A percentile compares a stretch with the other conserved stretches of the same genome.
Evolutionary conservation across 2,113 vertebrate species (phyloP).

Genomic region (Neogobius melanostomus): DNA sequence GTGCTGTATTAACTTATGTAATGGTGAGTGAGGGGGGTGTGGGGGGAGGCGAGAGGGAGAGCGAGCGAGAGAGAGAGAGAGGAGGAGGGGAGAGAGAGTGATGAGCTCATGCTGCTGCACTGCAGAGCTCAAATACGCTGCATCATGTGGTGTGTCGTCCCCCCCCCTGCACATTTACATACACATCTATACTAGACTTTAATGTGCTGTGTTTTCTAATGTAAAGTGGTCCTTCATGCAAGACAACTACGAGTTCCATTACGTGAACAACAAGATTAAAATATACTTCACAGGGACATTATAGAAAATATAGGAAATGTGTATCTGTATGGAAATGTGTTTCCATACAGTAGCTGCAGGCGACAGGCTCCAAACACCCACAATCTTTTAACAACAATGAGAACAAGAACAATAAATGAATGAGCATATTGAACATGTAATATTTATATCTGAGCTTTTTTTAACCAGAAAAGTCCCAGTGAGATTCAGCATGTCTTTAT

Average conservation of each 20-base stretch:
- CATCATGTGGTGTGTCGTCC: conserved; percentile 41
- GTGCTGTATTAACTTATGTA: conserved; percentile 78
- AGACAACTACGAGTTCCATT: background rate
- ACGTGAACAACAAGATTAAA: background rate
- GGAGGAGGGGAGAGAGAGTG: conserved; percentile 50
- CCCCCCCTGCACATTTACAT: background rate
- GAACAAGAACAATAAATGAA: too few relatives aligned
- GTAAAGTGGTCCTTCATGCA: background rate
- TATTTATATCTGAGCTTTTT: too few relatives aligned
- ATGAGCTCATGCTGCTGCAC: conserved; percentile 78
- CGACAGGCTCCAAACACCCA: too few relatives aligned
- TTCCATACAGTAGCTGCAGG: too few relatives aligned
- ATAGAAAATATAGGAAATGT: too few relatives aligned
- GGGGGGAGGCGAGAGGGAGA: conserved; percentile 24
- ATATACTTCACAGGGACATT: background rate
- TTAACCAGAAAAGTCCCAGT: too few relatives aligned
- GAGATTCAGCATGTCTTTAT: too few relatives aligned
- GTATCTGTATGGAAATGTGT: too few relatives aligned
- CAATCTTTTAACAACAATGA: too few relatives aligned
- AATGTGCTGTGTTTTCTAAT: background rate
- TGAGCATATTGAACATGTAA: too few relatives aligned
- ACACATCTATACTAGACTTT: background rate
- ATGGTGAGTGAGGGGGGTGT: conserved; percentile 50
- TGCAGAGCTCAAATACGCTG: conserved; percentile 67
- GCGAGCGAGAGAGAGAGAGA: conserved; percentile 22